Conservation (phyloP, 2,888 invertebrate species). For the Shargacucullia verbasci region DNA sequence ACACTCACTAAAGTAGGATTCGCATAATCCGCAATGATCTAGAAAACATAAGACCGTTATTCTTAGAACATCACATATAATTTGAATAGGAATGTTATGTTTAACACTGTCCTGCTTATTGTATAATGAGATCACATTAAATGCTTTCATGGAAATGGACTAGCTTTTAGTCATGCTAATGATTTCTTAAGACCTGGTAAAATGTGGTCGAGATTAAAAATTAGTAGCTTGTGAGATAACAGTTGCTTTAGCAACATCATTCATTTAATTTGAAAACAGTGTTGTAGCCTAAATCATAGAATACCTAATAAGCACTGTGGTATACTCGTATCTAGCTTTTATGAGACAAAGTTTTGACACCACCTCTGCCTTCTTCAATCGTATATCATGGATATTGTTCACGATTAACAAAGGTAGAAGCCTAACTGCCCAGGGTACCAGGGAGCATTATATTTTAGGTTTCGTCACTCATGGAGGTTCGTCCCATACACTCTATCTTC, state of each 20-base stretch:
- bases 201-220: conserved; percentile 9
- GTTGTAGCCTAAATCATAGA: too few relatives aligned
- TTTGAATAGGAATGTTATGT: conserved; percentile 38
- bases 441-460: too few relatives aligned
- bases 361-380: too few relatives aligned
- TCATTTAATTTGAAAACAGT: too few relatives aligned
- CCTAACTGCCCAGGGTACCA: too few relatives aligned
- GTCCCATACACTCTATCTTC: too few relatives aligned
- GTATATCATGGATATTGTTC: too few relatives aligned
- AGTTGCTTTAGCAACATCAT: neutral
- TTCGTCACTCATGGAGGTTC: too few relatives aligned
- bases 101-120: conserved; percentile 23
- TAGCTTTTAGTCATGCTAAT: conserved; percentile 1
- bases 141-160: conserved; percentile 15
- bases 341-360: too few relatives aligned
- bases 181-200: conserved; percentile 16
- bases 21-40: conserved; percentile 25
- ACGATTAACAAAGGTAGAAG: too few relatives aligned
- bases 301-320: too few relatives aligned
- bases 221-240: conserved; percentile 2
- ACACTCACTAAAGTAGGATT: neutral
- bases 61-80: conserved; percentile 27
- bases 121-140: conserved; percentile 19
- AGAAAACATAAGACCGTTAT: conserved; percentile 14
- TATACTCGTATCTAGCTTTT: too few relatives aligned